A percentile compares a stretch with the other conserved stretches of the same genome.
These are phyloP conservation scores for Timema podura DNA, from an alignment of 2,888 invertebrate genomes.

Conservation along the genomic window DNA sequence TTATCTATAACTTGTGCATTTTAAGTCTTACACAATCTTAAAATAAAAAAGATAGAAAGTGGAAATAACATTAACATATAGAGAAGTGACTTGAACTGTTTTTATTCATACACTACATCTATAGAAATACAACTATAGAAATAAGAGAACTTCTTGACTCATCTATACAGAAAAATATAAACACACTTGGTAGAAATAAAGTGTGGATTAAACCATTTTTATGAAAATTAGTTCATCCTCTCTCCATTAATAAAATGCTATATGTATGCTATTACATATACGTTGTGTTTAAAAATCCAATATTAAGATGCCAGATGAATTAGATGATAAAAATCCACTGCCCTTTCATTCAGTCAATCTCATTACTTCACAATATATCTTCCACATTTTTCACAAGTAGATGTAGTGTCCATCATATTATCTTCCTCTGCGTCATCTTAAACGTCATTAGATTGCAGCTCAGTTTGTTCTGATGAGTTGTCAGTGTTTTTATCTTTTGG, in stretches of 20 bases:
- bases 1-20: not conserved
- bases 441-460: not conserved
- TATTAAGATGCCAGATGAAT: too few relatives aligned
- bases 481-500: not conserved
- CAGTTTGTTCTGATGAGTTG: not conserved
- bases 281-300: too few relatives aligned
- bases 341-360: not conserved
- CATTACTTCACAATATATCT: not conserved
- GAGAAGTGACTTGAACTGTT: not conserved
- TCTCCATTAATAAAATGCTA: not conserved
- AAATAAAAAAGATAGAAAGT: not conserved
- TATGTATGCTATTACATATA: too few relatives aligned
- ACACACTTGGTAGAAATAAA: too few relatives aligned
- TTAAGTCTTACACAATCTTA: conserved; percentile 1
- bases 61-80: conserved; percentile 8
- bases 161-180: not conserved
- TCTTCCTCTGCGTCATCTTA: not conserved
- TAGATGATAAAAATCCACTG: not conserved
- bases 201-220: too few relatives aligned
- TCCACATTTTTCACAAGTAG: not conserved
- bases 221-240: too few relatives aligned
- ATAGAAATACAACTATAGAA: not conserved
- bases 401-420: not conserved
- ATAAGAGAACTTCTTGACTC: not conserved
- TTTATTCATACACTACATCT: not conserved